Evolutionary conservation across 1,140 invertebrate species (phyloP).

Genomic region (Pseudomyrmex cubaensis): DNA sequence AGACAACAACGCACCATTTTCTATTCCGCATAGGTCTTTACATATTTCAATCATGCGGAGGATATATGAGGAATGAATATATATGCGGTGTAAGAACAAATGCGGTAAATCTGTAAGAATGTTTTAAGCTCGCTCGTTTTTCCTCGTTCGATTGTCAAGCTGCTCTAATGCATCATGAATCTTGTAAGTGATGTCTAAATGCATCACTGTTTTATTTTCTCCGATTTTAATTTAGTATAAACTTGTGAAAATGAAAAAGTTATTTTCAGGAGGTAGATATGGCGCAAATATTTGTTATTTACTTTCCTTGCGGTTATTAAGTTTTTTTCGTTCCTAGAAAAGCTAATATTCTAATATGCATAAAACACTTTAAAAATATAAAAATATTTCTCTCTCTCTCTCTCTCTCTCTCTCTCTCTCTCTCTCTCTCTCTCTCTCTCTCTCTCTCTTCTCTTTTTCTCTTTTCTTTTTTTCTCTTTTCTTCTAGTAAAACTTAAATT

Average conservation of each 20-base stretch:
- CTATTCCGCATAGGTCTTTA: not conserved
- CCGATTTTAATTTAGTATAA: not conserved
- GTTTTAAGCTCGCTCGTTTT: conserved; percentile 10
- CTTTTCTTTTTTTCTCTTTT: no score
- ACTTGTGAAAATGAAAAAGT: not conserved
- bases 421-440: no score
- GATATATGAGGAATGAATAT: not conserved
- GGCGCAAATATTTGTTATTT: not conserved
- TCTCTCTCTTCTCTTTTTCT: no score
- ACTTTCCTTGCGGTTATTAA: not conserved
- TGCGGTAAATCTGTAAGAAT: not conserved
- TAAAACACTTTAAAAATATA: not conserved
- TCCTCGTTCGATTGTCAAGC: not conserved
- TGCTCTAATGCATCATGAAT: not conserved
- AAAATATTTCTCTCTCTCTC: no score
- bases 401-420: no score
- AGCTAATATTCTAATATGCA: conserved; percentile 3
- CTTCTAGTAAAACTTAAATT: not conserved
- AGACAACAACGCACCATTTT: not conserved
- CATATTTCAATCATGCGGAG: conserved; percentile 5
- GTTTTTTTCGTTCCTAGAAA: not conserved
- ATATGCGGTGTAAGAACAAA: no score
- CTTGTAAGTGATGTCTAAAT: no score
- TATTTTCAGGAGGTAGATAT: conserved; percentile 2
- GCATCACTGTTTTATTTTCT: conserved; percentile 6